Evolutionary conservation across 2,888 invertebrate genomes (phyloP), one percentile per base, ranked within the genome.

Genomic region (Cryptocephalus primarius): DNA sequence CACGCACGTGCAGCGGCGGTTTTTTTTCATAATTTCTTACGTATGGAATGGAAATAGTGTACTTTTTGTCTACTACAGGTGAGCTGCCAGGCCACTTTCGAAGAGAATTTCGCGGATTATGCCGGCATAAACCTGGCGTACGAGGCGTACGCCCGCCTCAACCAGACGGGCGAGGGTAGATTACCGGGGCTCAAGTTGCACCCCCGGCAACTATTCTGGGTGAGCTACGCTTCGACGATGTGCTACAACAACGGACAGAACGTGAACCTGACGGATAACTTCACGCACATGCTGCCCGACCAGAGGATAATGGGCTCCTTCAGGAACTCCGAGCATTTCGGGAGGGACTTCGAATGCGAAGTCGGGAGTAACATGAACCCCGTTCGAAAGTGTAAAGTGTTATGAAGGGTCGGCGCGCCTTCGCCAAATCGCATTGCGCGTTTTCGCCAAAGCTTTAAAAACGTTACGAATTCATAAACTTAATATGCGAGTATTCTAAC

Each of bases 21-120:
- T n/a, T n/a, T n/a, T n/a, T n/a, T n/a, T 22, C 22, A 22, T 22
- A 22, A 22, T 22, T 22, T n/a, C n/a, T n/a, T n/a, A n/a, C n/a
- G n/a, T n/a, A n/a, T n/a, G n/a, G n/a, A n/a, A n/a, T n/a, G n/a
- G n/a, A n/a, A n/a, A n/a, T n/a, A n/a, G n/a, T n/a, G n/a, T n/a
- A n/a, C n/a, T n/a, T 6, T 22, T 22, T 6, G 2, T 6, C 22
- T 22, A 6, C 6, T 22, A 3, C 62, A 88, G 88, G 65, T 91
- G 42, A 88, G 90, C 61, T 92, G 92, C 43, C 80, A 86, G 44
- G 11, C 8, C 31, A 83, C 89, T 0, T 85, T 89, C 65, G 88
- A 88, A 8, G 92, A 93, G 66, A 92, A 92, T 65, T 88, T 93
- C 45, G 91, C 92, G 0, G 93, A 93, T 65, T 90, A 90, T 62